Percentiles rank a stretch among this genome's conserved stretches.
Conservation (phyloP, 2,113 vertebrate species). For the Barnardius zonarius region DNA sequence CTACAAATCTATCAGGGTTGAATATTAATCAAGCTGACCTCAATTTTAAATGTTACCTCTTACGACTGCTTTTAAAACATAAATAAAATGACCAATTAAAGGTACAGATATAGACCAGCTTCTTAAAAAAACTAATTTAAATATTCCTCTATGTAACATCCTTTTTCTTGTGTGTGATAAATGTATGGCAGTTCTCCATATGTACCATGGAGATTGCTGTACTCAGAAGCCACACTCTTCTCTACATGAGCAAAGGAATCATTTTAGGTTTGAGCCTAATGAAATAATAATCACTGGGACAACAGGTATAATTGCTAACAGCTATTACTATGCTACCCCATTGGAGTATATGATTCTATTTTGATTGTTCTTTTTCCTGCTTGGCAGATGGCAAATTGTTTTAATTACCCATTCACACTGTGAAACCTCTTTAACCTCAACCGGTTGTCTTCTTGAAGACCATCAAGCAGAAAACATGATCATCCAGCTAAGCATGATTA, state of each 20-base stretch:
- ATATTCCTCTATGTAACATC: background rate
- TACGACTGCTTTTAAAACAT: background rate
- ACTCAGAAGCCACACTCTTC: background rate
- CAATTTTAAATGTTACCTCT: background rate
- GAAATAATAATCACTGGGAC: constrained; percentile 39
- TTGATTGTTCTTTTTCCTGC: constrained; percentile 20
- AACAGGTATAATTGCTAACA: constrained; percentile 37
- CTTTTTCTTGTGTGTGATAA: background rate
- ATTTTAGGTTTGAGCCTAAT: constrained; percentile 27
- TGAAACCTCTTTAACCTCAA: constrained; percentile 44
- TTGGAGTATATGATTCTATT: background rate
- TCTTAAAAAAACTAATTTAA: background rate
- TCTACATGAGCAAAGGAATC: background rate
- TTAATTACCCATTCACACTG: constrained; percentile 44
- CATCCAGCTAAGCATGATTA: background rate
- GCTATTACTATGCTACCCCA: background rate
- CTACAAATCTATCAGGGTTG: background rate
- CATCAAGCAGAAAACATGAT: constrained; percentile 14
- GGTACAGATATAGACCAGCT: background rate
- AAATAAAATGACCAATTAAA: background rate
- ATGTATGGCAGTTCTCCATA: background rate
- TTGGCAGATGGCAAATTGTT: constrained; percentile 54
- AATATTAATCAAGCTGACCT: background rate
- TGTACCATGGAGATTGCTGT: accelerated
- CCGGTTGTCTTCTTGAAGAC: constrained; percentile 38